Evolutionary conservation across 64 coral and sea anemone species (phyloP), one percentile per base, ranked within the genome.

Genomic region (Pocillopora damicornis): DNA sequence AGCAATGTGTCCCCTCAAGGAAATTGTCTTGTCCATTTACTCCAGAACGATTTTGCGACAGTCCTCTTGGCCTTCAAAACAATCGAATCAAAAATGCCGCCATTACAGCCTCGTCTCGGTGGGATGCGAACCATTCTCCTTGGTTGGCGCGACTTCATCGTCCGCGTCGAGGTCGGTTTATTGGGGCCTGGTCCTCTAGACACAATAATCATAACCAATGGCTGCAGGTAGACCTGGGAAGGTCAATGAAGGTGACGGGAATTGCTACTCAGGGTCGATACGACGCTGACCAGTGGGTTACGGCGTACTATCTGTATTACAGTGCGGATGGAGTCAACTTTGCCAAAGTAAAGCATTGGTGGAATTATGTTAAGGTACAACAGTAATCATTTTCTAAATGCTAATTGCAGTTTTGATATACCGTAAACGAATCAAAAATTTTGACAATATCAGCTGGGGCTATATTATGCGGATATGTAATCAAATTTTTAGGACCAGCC

Each of bases 201-300:
- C 36, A 83, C 14, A 96, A 92, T 9, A 79, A 90, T 63, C 69
- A 87, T 30, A 86, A 92, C 1, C 76, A 96, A 20, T 96, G 88
- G 66, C 30, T 96, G 26, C 90, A 96, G 74, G 59, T 96, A 8
- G 78, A 96, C 77, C 61, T 96, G 78, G 90, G 94, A 60, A 85
- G 76, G 35, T 79, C 87, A 73, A 83, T 83, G 36, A 86, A 86
- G 38, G 77, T 96, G 17, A 87, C 65, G 1, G 63, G 87, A 9
- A 81, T 96, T 56, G 90, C 87, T 11, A 96, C 90, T 1, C 94
- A 96, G 63, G 94, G 94, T 56, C 87, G 90, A 69, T 73, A 85
- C 16, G 86, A 96, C 59, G 79, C 94, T 69, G 88, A 75, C 13
- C 90, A 96, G 30, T 96, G 90, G 90, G 88, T 96, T 0, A 77